phyloP scores from a whole-genome alignment of 2,113 vertebrate genomes.

The Rhegmatorhina hoffmannsi region DNA sequence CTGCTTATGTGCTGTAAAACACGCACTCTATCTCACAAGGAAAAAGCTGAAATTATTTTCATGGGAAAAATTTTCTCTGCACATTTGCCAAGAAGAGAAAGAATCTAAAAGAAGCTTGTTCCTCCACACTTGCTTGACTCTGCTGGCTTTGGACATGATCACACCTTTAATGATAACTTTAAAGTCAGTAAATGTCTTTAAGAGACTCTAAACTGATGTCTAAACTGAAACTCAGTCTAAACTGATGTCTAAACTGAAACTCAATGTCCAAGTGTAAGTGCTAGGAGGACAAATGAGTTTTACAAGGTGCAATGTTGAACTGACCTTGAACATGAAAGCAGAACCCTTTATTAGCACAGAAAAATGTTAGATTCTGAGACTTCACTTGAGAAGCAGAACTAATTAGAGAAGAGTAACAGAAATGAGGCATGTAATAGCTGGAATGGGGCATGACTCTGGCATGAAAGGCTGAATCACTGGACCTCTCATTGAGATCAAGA shows the following conservation, averaged over 20 bases:
- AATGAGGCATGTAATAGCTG: constrained; percentile 53
- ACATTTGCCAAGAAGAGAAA: not conserved
- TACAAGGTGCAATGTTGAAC: not conserved
- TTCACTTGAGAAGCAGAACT: constrained; percentile 61
- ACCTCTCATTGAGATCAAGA: not conserved
- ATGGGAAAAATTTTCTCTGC: not conserved
- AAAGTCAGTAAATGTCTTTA: not conserved
- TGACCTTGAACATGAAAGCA: constrained; percentile 38
- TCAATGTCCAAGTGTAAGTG: not conserved
- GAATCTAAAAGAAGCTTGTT: not conserved
- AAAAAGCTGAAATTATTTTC: not conserved
- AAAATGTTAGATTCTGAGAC: constrained; percentile 26
- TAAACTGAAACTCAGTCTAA: constrained; percentile 1
- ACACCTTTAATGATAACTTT: not conserved
- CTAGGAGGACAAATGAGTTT: not conserved
- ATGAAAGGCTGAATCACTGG: constrained; percentile 1
- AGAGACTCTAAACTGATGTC: not conserved
- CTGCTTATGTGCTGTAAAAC: not conserved
- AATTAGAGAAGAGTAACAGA: constrained; percentile 64
- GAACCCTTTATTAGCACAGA: not conserved
- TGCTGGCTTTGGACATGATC: not conserved
- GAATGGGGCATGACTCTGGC: constrained; percentile 29
- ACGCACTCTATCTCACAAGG: not conserved
- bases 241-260: not conserved
- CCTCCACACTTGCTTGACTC: not conserved